A percentile compares a stretch with the other conserved stretches of the same genome.
Conservation (phyloP, 2,888 invertebrate genomes). For the Eulithis testata region DNA sequence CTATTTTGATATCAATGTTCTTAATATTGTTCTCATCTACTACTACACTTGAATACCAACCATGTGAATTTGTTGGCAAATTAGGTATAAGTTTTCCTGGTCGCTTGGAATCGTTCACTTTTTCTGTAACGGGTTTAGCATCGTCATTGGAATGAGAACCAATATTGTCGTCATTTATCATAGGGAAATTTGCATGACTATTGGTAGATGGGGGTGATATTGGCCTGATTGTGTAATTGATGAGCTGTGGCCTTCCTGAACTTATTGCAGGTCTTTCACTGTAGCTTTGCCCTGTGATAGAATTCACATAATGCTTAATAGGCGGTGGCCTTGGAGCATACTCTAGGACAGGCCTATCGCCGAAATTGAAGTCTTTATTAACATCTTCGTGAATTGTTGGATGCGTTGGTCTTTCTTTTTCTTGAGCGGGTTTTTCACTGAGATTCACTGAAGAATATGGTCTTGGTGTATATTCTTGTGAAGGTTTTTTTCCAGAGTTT, state of each 20-base stretch:
- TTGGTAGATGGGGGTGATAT: conserved; percentile 60
- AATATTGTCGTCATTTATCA: conserved; percentile 61
- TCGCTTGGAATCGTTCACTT: conserved; percentile 57
- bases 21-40: conserved; percentile 67
- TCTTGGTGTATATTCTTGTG: conserved; percentile 20
- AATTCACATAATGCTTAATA: conserved; percentile 26
- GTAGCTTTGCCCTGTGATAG: conserved; percentile 36
- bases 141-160: conserved; percentile 43
- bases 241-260: conserved; percentile 18
- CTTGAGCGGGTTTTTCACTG: conserved; percentile 14
- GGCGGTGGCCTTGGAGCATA: conserved; percentile 16
- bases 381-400: neutral
- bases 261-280: conserved; percentile 37
- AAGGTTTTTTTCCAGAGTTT: conserved; percentile 12
- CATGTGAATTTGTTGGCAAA: conserved; percentile 75
- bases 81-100: conserved; percentile 71
- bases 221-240: conserved; percentile 40
- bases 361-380: conserved; percentile 20
- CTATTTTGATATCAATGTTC: conserved; percentile 62
- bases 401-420: conserved; percentile 7
- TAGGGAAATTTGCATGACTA: conserved; percentile 81
- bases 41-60: conserved; percentile 75
- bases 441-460: conserved; percentile 11
- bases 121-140: conserved; percentile 60
- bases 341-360: conserved; percentile 20